Evolutionary conservation across 2,888 invertebrate species (phyloP), one percentile per base, ranked within the genome.

Genomic region (Aethes cnicana): DNA sequence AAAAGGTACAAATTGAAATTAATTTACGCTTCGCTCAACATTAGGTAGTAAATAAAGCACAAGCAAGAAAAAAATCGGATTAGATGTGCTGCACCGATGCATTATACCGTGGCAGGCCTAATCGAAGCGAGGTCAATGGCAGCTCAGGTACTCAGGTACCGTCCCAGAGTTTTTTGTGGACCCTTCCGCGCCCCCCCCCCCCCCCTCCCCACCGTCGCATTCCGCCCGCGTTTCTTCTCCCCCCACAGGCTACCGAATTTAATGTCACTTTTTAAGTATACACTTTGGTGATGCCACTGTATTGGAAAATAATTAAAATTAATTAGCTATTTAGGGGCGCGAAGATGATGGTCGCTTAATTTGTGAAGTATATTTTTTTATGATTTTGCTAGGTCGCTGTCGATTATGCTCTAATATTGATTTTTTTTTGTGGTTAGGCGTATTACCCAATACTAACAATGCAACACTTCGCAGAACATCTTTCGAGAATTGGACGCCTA

Each of bases 81-180:
- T 74, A 74, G 74, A 62, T 59, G 66, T 64, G 66, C 69, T 77
- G 73, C 74, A 72, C 57, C 68, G 71, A 58, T 73, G 74, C 76
- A 73, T 62, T 69, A 67, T 68, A 66, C 64, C 59, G 68, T 68
- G 72, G 72, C 75, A 73, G 67, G 68, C 70, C 79, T 81, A 81
- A 83, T 83, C 80, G 77, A 62, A 62, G 63, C 70, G 77, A 76
- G 83, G 85, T 87, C 87, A 87, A 84, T 80, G 87, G 77, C 87
- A 77, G 81, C 64, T 72, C 87, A 86, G 86, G 87, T 87, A 87
- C 64, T 72, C 87, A 86, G 86, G 87, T 87, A 87, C 74, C 68
- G 73, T 68, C 71, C 70, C 73, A 66, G 73, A 69, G 76, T 82
- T 87, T 85, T 84, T 83, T 83, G 75, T 77, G 62, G 56, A 59